phyloP scores from a whole-genome alignment of 2,113 vertebrate species.

The Laterallus jamaicensis region DNA sequence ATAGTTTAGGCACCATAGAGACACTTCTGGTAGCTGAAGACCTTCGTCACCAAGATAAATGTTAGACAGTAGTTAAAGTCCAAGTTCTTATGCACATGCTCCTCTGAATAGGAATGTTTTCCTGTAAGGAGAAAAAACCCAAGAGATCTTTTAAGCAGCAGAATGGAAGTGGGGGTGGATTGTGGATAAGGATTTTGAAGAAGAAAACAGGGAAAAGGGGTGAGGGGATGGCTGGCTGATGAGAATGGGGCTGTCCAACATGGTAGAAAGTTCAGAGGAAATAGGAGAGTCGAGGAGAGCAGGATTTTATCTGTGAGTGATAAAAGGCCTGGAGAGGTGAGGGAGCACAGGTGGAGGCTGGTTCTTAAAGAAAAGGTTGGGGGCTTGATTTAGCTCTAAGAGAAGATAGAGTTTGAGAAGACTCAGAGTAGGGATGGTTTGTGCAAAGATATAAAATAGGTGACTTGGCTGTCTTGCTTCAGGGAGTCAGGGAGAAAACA shows the following conservation, averaged over 20 bases:
- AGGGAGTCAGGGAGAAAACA: background rate
- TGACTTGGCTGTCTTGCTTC: background rate
- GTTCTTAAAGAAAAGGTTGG: background rate
- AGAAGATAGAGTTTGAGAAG: background rate
- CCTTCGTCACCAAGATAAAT: background rate
- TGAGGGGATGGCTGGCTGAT: background rate
- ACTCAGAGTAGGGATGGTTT: background rate
- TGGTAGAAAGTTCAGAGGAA: background rate
- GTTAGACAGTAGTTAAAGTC: background rate
- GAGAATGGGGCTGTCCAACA: background rate
- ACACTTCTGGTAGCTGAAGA: background rate
- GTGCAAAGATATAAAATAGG: background rate
- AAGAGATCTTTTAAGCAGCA: slow-evolving; percentile 17
- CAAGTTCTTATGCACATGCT: background rate
- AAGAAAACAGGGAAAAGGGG: slow-evolving; percentile 5
- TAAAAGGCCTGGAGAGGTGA: background rate
- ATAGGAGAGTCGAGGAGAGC: background rate
- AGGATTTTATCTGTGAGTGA: background rate
- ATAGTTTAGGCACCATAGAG: background rate
- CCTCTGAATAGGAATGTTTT: slow-evolving; percentile 1
- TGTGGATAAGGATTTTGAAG: slow-evolving; percentile 31
- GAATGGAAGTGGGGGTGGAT: slow-evolving; percentile 43
- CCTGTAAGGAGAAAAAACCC: background rate
- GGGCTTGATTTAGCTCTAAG: background rate
- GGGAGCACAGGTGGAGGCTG: background rate